A percentile compares a stretch with the other conserved stretches of the same genome.
Conservation (phyloP, 2,888 invertebrate species). For the Folsomia manolachei region DNA sequence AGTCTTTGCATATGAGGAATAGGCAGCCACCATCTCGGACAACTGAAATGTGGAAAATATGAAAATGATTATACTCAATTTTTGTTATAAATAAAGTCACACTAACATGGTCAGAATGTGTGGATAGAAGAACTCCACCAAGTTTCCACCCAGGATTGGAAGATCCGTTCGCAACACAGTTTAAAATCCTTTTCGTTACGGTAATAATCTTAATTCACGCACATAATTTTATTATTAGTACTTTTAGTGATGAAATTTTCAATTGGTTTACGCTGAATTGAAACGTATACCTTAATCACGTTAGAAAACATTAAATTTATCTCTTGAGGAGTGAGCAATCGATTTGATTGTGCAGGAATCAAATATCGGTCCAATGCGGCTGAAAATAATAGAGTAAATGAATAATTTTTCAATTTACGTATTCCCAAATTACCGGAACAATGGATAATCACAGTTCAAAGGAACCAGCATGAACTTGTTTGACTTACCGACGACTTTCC, state of each 20-base stretch:
- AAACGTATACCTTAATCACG: constrained; percentile 49
- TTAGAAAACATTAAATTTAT: constrained; percentile 49
- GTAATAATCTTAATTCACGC: constrained; percentile 51
- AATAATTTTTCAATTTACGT: background rate
- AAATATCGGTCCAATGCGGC: constrained; percentile 39
- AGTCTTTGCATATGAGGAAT: constrained; percentile 41
- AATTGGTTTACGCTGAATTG: too few relatives aligned
- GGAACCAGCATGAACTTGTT: too few relatives aligned
- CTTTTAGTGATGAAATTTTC: too few relatives aligned
- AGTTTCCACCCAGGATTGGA: constrained; percentile 43
- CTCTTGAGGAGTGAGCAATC: constrained; percentile 47
- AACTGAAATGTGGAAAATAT: constrained; percentile 29
- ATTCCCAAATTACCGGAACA: too few relatives aligned
- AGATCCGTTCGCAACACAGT: constrained; percentile 46
- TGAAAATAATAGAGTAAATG: too few relatives aligned
- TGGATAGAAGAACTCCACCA: constrained; percentile 42
- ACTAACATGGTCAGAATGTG: constrained; percentile 49
- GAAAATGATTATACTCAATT: background rate
- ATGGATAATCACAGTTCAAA: constrained; percentile 36
- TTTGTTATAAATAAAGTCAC: background rate
- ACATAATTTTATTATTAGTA: background rate
- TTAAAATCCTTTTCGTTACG: constrained; percentile 48
- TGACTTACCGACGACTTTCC: constrained; percentile 49
- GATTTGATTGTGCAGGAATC: constrained; percentile 49
- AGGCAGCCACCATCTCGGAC: constrained; percentile 42